phyloP scores from a whole-genome alignment of 2,797 vertebrate genomes.

The Falco rusticolus region DNA sequence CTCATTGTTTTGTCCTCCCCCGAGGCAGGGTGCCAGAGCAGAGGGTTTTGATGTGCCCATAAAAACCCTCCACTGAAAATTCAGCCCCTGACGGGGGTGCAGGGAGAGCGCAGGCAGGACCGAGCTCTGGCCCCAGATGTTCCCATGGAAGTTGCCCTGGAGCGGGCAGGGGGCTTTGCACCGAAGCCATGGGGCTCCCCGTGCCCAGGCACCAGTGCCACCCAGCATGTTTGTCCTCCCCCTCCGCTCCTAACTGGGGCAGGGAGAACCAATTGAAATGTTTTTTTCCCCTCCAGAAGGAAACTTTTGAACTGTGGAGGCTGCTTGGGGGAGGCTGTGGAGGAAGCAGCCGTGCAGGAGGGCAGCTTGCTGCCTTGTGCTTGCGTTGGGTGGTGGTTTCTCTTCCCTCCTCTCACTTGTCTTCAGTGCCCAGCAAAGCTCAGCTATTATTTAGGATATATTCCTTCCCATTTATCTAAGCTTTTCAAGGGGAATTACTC shows the following conservation, averaged over 20 bases:
- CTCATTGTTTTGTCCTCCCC: neutral
- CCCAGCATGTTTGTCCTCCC: neutral
- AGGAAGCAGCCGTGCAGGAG: neutral
- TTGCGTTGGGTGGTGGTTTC: neutral
- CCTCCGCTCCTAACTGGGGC: neutral
- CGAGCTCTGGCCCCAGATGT: neutral
- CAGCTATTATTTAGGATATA: neutral
- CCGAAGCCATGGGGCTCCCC: neutral
- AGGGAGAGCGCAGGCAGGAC: neutral
- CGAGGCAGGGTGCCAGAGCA: fast-evolving
- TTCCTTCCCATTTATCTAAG: neutral
- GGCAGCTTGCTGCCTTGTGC: neutral
- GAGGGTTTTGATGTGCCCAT: neutral
- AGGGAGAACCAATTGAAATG: neutral
- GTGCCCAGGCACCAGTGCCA: neutral
- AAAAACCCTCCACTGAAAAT: neutral
- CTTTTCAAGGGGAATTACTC: neutral
- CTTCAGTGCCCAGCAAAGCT: neutral
- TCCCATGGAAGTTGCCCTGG: neutral
- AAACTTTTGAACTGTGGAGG: neutral
- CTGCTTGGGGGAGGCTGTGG: neutral
- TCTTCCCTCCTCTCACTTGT: neutral
- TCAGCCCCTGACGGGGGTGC: fast-evolving
- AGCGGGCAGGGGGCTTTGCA: neutral
- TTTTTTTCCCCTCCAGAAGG: neutral